These are phyloP conservation scores for Drosophila miranda DNA, from an alignment of 1,140 invertebrate genomes.

Conservation along the genomic window DNA sequence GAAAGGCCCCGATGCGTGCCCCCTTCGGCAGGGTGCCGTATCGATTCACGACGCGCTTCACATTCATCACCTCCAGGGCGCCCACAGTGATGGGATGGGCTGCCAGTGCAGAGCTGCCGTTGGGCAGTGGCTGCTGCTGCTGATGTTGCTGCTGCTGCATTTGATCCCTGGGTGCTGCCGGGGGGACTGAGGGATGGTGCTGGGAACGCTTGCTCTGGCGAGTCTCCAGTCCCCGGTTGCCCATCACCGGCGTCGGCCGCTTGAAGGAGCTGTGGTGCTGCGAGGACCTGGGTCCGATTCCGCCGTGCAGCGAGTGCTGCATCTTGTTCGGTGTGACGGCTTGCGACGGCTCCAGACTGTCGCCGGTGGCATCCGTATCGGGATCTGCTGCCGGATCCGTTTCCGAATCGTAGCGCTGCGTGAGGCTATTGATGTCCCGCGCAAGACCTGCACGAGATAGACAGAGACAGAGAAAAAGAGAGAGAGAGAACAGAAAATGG, in stretches of 20 bases:
- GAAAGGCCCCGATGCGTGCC: conserved; percentile 96
- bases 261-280: conserved; percentile 84
- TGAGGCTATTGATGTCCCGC: conserved; percentile 75
- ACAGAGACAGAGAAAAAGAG: neutral
- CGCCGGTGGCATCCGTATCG: conserved; percentile 84
- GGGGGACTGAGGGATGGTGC: conserved; percentile 81
- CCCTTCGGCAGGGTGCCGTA: conserved; percentile 98
- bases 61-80: conserved; percentile 97
- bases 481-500: conserved; percentile 2
- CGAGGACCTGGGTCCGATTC: conserved; percentile 58
- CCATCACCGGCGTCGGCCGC: conserved; percentile 84
- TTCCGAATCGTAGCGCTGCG: conserved; percentile 84
- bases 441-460: conserved; percentile 58
- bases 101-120: conserved; percentile 26
- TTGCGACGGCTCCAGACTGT: conserved; percentile 70
- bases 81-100: conserved; percentile 86
- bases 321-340: conserved; percentile 60
- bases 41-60: conserved; percentile 97
- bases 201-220: conserved; percentile 85
- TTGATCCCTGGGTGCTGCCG: too few relatives aligned
- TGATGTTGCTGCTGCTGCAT: too few relatives aligned
- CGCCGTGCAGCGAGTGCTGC: conserved; percentile 77
- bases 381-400: conserved; percentile 86
- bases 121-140: conserved; percentile 11
- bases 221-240: conserved; percentile 82